These are phyloP conservation scores for Dasyprocta punctata DNA, from an alignment of 2,113 vertebrate species.

Conservation along the genomic window DNA sequence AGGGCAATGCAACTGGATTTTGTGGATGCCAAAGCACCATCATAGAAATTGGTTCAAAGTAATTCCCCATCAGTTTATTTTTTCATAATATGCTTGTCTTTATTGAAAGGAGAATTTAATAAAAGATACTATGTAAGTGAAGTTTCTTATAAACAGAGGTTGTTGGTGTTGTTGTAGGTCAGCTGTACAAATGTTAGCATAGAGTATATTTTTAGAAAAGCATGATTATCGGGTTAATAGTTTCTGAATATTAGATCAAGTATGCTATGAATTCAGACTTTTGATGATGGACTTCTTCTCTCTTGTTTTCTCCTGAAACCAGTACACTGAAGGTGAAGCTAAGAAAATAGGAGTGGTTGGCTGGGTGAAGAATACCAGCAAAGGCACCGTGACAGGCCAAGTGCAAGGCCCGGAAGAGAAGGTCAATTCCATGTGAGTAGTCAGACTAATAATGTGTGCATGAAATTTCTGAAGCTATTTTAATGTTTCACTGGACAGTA, in stretches of 20 bases:
- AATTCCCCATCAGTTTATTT: neutral
- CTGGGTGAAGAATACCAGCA: constrained; percentile 95
- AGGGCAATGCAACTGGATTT: neutral
- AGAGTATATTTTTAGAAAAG: neutral
- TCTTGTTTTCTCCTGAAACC: constrained; percentile 75
- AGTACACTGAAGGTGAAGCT: constrained; percentile 95
- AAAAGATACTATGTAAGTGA: neutral
- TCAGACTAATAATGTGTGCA: neutral
- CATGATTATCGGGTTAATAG: neutral
- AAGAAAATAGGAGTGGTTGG: constrained; percentile 92
- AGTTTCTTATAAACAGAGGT: neutral
- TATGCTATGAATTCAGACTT: neutral
- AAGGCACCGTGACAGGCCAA: constrained; percentile 93
- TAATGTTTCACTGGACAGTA: neutral
- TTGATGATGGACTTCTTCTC: neutral
- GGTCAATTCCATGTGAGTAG: constrained; percentile 94
- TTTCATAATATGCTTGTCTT: neutral
- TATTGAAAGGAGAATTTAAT: neutral
- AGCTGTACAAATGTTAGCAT: neutral
- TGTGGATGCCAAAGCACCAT: neutral
- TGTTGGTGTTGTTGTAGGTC: neutral
- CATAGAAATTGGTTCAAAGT: neutral
- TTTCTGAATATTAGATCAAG: constrained; percentile 10
- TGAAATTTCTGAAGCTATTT: neutral
- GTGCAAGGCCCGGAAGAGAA: constrained; percentile 91